Base-by-base conservation (phyloP, 1,140 invertebrate species). In the Psilanteris sp. region DNA sequence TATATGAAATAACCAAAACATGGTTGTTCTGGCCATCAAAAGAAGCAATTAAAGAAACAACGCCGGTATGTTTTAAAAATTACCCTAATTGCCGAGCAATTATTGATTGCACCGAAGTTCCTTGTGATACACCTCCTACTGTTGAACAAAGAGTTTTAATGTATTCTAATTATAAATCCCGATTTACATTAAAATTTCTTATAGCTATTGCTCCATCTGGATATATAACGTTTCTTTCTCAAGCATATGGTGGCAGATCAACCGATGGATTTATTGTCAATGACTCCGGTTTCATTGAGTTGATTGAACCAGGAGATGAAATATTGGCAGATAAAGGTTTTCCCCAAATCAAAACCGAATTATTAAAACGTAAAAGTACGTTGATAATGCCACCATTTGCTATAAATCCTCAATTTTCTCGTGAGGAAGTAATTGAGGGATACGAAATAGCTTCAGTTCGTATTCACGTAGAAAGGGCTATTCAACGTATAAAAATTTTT, bases 1-100 rank as follows among this genome's bases (percentile, higher is more conserved):
- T 34, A 15, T 15, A 15, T 15, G 31, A 34, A 9, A 7, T 5
- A 1, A 34, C 13, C 1, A 34, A 34, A 34, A 34, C 31, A n/a
- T 34, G 31, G 31, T 8, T 34, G 3, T 34, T 34, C 15, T 34
- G 13, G 31, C 31, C 13, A 2, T 34, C 31, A 15, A 34, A 7
- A 9, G 31, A 34, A 34, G 31, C 31, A 15, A 15, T 34, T 9
- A 34, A 34, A n/a, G 31, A 34, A 34, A 34, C 31, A 1, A 15
- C 15, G 13, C 31, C 31, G 4, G 24, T 15, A 15, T 15, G 11
- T 34, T 34, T 34, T 15, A 14, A 34, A 15, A 14, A 15, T 34
- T 34, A 34, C 15, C 31, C 31, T 5, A 34, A 34, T 15, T 34
- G 31, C n/a, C 3, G 31, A 8, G 31, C 31, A 9, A 34, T 31